Conservation (phyloP, 1,140 invertebrate species). For the Heliconius eleuchia region DNA sequence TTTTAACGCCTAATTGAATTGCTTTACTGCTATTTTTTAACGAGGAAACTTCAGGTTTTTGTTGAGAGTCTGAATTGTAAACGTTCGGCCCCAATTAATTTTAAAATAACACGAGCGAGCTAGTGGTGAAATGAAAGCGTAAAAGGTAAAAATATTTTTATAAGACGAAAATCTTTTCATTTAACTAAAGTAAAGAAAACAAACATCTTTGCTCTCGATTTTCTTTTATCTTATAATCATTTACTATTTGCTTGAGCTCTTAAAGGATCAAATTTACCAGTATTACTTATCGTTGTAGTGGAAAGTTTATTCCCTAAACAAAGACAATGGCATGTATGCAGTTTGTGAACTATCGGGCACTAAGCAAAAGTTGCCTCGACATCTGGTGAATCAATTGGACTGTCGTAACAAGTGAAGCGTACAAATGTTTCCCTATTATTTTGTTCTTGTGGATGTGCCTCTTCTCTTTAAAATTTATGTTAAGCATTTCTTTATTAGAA, state of each 20-base stretch:
- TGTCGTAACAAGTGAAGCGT: conserved; percentile 34
- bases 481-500: not conserved
- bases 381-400: conserved; percentile 39
- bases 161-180: not conserved
- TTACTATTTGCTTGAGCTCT: not conserved
- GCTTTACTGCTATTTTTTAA: conserved; percentile 31
- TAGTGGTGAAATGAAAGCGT: conserved; percentile 7
- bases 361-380: conserved; percentile 38
- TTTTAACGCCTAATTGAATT: conserved; percentile 29
- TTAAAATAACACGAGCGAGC: conserved; percentile 15
- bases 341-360: conserved; percentile 39
- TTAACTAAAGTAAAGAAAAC: not conserved
- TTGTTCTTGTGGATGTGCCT: conserved; percentile 13
- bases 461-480: not conserved
- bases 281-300: conserved; percentile 1
- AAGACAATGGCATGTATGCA: conserved; percentile 39
- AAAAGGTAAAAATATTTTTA: not conserved
- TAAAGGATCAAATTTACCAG: not conserved
- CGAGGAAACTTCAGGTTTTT: conserved; percentile 31
- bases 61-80: conserved; percentile 24
- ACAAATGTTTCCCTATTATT: conserved; percentile 3
- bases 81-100: conserved; percentile 23
- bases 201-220: not conserved
- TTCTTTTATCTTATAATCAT: not conserved
- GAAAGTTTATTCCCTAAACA: conserved; percentile 33